Conservation (phyloP, 2,888 invertebrate genomes). For the Chouioia cunea region DNA sequence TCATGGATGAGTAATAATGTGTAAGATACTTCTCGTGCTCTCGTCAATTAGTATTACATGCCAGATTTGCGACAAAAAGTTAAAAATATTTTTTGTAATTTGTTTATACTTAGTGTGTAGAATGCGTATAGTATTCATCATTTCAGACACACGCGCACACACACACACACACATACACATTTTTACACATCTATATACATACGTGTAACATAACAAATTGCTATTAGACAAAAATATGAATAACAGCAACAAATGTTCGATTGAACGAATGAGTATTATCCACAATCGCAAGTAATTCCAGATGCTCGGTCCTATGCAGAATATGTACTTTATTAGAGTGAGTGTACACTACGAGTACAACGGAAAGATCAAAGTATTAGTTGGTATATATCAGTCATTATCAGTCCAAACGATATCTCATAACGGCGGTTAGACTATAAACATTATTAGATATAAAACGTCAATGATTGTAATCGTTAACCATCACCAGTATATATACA, state of each 20-base stretch:
- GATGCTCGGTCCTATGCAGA: not conserved
- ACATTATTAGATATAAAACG: constrained; percentile 5
- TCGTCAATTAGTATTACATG: too few species aligned
- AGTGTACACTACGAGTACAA: constrained; percentile 1
- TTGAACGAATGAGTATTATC: constrained; percentile 6
- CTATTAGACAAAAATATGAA: constrained; percentile 4
- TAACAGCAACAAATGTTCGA: constrained; percentile 11
- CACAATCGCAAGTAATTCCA: constrained; percentile 13
- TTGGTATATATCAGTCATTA: not conserved
- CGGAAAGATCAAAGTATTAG: constrained; percentile 6
- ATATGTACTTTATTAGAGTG: not conserved
- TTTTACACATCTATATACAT: too few species aligned
- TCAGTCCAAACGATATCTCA: not conserved
- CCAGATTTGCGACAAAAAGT: not conserved
- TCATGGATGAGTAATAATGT: too few species aligned
- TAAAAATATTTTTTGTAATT: constrained; percentile 10
- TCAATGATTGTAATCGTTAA: not conserved
- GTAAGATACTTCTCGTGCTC: too few species aligned
- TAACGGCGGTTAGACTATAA: constrained; percentile 26
- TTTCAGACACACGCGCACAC: too few species aligned
- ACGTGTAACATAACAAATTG: too few species aligned
- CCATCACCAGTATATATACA: too few species aligned
- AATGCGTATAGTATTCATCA: constrained; percentile 10
- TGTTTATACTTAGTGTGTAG: not conserved
- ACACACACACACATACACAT: too few species aligned